Evolutionary conservation across 2,888 invertebrate genomes (phyloP), one percentile per base, ranked within the genome.

Genomic region (Microplitis deprimator): DNA sequence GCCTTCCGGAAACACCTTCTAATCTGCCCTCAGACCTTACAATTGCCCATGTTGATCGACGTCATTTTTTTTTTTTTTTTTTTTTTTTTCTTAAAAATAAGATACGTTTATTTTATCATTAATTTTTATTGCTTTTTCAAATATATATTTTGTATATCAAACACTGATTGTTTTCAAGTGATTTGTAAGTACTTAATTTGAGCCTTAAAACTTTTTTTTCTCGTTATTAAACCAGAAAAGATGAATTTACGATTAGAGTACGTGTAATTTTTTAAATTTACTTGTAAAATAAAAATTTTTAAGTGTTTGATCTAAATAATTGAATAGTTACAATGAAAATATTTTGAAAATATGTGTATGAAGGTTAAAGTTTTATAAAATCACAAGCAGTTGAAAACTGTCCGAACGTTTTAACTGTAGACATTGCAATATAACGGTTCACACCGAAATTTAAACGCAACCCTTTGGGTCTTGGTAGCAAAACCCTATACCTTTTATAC

Each of bases 351-450:
- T 29, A 29, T 29, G 29, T 29, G n/a, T 40, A 39, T 39, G n/a
- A 17, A 16, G n/a, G 70, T 71, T 8, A 16, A 62, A 50, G 1
- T 50, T 13, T 50, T 4, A 6, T 62, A 62, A 13, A 6, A 20
- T 20, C 60, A 60, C 61, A 50, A 16, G 8, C 50, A 17, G 17
- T 65, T 65, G 40, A 65, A 76, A 59, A 77, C 80, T 81, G 81
- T 82, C 82, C 82, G 79, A 82, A 83, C 82, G 82, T 83, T 84
- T 83, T 82, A 84, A 85, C 79, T 81, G 81, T 82, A 85, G 84
- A 85, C 85, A 83, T 87, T 85, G 84, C 85, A 82, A 87, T 87
- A 85, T 86, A 87, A 87, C 87, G 87, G 87, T 87, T 87, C 75
- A 75, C 81, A 79, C 75, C 75, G 81, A 86, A 87, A 87, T 86